These are phyloP conservation scores for Hemicrepidius hirtus DNA, from an alignment of 2,888 invertebrate species.

Conservation along the genomic window DNA sequence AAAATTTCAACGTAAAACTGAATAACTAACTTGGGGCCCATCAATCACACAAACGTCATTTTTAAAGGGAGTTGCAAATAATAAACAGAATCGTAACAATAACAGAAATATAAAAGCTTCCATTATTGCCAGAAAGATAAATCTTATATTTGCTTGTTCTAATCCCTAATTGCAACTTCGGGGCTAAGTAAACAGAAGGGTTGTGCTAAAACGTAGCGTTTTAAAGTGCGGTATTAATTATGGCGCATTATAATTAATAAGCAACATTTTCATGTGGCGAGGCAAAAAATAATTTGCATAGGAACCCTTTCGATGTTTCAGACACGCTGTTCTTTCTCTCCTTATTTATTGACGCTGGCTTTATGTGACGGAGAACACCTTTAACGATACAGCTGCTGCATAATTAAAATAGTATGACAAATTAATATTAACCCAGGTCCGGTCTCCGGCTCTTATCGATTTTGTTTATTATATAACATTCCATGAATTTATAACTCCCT, in stretches of 20 bases:
- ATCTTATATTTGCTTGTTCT: neutral
- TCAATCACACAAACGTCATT: slow-evolving; percentile 23
- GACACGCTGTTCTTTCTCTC: slow-evolving; percentile 12
- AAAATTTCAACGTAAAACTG: slow-evolving; percentile 1
- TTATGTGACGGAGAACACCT: slow-evolving; percentile 25
- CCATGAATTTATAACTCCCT: neutral
- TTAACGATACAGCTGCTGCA: slow-evolving; percentile 6
- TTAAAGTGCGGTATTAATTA: slow-evolving; percentile 23
- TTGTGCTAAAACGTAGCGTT: neutral
- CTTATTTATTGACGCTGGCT: slow-evolving; percentile 8
- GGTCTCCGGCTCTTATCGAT: slow-evolving; percentile 15
- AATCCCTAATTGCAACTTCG: slow-evolving; percentile 11
- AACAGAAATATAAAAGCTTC: too few relatives aligned
- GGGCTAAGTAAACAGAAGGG: neutral
- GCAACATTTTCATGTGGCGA: slow-evolving; percentile 23
- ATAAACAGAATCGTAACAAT: slow-evolving; percentile 13
- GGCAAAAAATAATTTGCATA: slow-evolving; percentile 28
- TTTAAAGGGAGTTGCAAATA: slow-evolving; percentile 24
- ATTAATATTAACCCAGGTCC: slow-evolving; percentile 25
- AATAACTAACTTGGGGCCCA: neutral
- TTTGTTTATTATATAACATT: slow-evolving; percentile 8
- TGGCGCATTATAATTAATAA: slow-evolving; percentile 26
- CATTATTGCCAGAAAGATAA: slow-evolving; percentile 10
- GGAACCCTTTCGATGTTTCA: neutral
- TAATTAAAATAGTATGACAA: slow-evolving; percentile 29